Evolutionary conservation across 2,888 invertebrate genomes (phyloP).

Genomic region (Drosophila subquinaria): DNA sequence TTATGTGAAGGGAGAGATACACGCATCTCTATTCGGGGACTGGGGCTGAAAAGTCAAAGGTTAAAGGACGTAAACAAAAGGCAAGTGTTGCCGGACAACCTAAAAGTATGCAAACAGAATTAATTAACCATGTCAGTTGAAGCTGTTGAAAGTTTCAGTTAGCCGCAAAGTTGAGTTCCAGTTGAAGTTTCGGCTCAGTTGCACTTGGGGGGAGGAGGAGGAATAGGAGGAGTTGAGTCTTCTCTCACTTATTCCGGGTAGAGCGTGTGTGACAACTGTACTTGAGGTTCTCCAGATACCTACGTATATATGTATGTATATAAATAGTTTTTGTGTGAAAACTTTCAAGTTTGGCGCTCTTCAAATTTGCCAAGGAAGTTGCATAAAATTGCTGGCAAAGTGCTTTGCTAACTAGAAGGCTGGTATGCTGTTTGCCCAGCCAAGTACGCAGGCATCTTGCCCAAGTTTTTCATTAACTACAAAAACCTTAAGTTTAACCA

Average conservation of each 20-base stretch:
- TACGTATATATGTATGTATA: not conserved
- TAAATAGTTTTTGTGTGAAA: constrained; percentile 13
- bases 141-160: constrained; percentile 49
- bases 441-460: constrained; percentile 27
- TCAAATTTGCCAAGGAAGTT: constrained; percentile 29
- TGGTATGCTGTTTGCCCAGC: constrained; percentile 22
- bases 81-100: constrained; percentile 44
- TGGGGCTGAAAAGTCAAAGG: constrained; percentile 39
- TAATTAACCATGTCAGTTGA: constrained; percentile 63
- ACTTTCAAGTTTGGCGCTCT: constrained; percentile 28
- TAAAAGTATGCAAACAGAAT: constrained; percentile 68
- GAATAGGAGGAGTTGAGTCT: not conserved
- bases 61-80: constrained; percentile 14
- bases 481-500: constrained; percentile 40
- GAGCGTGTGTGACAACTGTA: constrained; percentile 54
- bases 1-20: not conserved
- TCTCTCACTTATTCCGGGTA: not conserved
- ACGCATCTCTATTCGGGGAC: constrained; percentile 8
- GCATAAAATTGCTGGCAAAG: constrained; percentile 36
- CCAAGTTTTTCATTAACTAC: constrained; percentile 38
- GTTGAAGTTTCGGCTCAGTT: constrained; percentile 46
- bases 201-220: constrained; percentile 22
- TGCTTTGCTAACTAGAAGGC: constrained; percentile 39
- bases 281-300: constrained; percentile 2
- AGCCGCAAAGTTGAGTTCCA: constrained; percentile 41